phyloP scores from a whole-genome alignment of 2,797 vertebrate species.

The Antennarius maculatus region DNA sequence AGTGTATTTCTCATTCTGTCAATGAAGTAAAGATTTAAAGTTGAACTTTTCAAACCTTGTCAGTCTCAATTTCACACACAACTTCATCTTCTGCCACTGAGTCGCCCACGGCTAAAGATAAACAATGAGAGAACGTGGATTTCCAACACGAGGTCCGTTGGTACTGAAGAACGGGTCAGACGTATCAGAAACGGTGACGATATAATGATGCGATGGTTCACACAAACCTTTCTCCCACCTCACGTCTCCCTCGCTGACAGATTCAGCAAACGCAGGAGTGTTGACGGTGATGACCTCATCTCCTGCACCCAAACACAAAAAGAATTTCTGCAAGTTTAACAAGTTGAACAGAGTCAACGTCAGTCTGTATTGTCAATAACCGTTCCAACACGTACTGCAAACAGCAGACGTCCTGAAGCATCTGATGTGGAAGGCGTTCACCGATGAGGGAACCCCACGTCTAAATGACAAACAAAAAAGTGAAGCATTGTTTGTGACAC shows the following conservation, averaged over 20 bases:
- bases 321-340: slow-evolving; percentile 4
- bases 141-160: no score
- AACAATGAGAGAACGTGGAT: slow-evolving; percentile 3
- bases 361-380: not conserved
- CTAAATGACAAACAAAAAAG: slow-evolving; percentile 63
- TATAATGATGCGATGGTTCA: no score
- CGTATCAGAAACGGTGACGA: no score
- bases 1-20: no score
- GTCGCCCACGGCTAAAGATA: slow-evolving; percentile 91
- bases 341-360: not conserved
- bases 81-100: slow-evolving; percentile 95
- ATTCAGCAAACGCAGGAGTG: slow-evolving; percentile 97
- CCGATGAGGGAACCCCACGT: slow-evolving; percentile 65
- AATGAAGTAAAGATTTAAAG: no score
- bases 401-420: slow-evolving; percentile 85
- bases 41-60: slow-evolving; percentile 84
- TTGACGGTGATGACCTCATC: slow-evolving; percentile 95
- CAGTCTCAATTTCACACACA: slow-evolving; percentile 99
- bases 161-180: no score
- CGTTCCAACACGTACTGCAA: slow-evolving; percentile 45
- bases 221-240: slow-evolving; percentile 98
- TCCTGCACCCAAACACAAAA: slow-evolving; percentile 75
- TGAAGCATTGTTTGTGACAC: no score
- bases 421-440: slow-evolving; percentile 76
- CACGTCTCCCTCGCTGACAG: slow-evolving; percentile 99